Base-by-base conservation (phyloP, 2,797 vertebrate genomes). In the Myoxocephalus aenaeus region DNA sequence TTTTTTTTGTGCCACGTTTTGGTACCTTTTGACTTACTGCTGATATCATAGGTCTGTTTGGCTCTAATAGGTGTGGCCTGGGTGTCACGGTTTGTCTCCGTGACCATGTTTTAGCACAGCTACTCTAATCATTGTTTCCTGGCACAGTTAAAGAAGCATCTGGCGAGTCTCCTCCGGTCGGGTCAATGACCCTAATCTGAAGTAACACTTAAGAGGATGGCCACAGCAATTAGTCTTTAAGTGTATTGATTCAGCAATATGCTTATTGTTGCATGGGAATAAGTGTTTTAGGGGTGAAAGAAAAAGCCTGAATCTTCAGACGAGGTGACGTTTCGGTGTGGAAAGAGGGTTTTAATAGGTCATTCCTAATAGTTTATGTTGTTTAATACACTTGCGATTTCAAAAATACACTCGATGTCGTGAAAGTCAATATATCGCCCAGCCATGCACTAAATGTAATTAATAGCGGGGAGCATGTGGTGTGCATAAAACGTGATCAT, bases 401-500 rank as follows among this genome's bases (percentile, higher is more conserved):
- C 11, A 80, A 70, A 70, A 79, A 75, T n/a, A 44, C 5, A 34
- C 25, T 17, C 58, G n/a, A 38, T 65, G 38, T 54, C 0, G 7
- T 29, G 20, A 53, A 54, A 40, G 34, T 61, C 42, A 29, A 38
- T 63, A 58, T 29, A 57, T 71, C 0, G 3, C 56, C 18, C 15
- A 10, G 69, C 27, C 32, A 53, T 10, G 44, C 65, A 61, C 48
- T 71, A 54, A 82, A 83, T 65, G 73, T 86, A 87, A 90, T 90
- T 85, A 79, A 81, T 87, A 77, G 42, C 56, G 40, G 71, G 74
- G 65, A 79, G 69, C 77, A 53, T 82, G 71, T 85, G 71, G 73
- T 75, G 78, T 86, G 81, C 80, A 81, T 84, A 73, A 88, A 87
- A 67, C 72, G 62, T 29, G 65, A 75, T 76, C 73, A 63, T 75